phyloP scores from a whole-genome alignment of 2,797 vertebrate species.

The Muraenolepis orangiensis region DNA sequence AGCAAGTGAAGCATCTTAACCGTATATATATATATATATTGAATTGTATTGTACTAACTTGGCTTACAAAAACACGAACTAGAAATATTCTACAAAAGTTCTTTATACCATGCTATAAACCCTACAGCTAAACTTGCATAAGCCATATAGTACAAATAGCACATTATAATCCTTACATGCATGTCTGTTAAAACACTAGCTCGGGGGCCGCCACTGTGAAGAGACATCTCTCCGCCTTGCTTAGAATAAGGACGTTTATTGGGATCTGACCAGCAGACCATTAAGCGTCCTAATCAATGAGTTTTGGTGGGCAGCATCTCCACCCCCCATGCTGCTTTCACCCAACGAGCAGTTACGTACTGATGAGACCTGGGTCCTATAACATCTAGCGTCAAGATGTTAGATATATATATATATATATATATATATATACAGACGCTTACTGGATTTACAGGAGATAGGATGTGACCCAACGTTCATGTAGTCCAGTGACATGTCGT shows the following conservation, averaged over 20 bases:
- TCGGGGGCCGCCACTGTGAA: constrained; percentile 11
- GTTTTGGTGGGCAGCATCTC: neutral
- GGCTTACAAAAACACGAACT: neutral
- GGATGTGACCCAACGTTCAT: too few species aligned
- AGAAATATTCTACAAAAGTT: neutral
- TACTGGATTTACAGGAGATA: neutral
- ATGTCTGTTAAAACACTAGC: neutral
- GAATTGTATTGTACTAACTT: neutral
- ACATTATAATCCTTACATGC: constrained; percentile 15
- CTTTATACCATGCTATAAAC: neutral
- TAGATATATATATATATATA: too few species aligned
- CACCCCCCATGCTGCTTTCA: neutral
- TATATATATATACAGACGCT: too few species aligned
- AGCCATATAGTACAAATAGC: constrained; percentile 10
- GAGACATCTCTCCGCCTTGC: constrained; percentile 46
- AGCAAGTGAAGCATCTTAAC: neutral
- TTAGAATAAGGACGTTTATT: constrained; percentile 44
- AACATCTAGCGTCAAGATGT: too few species aligned
- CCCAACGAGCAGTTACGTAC: neutral
- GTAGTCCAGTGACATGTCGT: neutral
- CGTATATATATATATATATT: too few species aligned
- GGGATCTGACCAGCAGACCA: constrained; percentile 27
- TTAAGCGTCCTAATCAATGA: constrained; percentile 25
- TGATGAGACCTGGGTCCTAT: neutral
- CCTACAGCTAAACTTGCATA: neutral